A percentile compares a stretch with the other conserved stretches of the same genome.
Evolutionary conservation across 2,797 vertebrate species (phyloP).

Genomic region (Acanthis flammea): DNA sequence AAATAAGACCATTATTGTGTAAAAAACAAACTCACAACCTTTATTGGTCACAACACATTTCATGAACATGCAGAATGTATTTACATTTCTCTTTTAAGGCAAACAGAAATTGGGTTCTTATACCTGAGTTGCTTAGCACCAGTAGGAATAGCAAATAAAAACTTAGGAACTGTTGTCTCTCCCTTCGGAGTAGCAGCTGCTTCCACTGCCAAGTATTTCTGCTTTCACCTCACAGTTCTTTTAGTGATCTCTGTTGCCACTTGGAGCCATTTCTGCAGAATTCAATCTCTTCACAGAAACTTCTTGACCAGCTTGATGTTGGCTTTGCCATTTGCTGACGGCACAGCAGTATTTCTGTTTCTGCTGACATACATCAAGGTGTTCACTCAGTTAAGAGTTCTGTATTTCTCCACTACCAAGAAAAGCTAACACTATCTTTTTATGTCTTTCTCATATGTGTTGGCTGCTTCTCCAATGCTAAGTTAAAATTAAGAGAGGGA

Average conservation of each 20-base stretch:
- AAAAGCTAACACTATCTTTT: not conserved
- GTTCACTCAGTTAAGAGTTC: not conserved
- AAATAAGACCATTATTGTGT: not conserved
- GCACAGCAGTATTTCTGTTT: not conserved
- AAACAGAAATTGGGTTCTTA: conserved; percentile 40
- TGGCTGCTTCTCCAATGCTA: not conserved
- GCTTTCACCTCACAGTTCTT: not conserved
- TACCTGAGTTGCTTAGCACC: conserved; percentile 64
- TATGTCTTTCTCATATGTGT: not conserved
- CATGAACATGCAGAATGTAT: conserved; percentile 29
- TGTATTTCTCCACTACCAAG: not conserved
- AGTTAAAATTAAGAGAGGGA: not conserved
- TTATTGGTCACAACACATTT: conserved; percentile 59
- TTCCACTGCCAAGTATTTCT: not conserved
- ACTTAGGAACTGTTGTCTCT: not conserved
- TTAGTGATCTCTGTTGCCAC: not conserved
- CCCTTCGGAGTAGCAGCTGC: not conserved
- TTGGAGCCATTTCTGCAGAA: not conserved
- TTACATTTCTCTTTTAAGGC: conserved; percentile 66
- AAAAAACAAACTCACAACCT: not conserved
- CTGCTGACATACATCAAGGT: not conserved
- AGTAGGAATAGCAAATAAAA: conserved; percentile 31
- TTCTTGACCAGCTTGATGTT: not conserved
- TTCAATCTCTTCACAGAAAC: not conserved
- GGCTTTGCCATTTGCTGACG: not conserved